Evolutionary conservation across 1,140 invertebrate genomes (phyloP).

Genomic region (Babylonia areolata): DNA sequence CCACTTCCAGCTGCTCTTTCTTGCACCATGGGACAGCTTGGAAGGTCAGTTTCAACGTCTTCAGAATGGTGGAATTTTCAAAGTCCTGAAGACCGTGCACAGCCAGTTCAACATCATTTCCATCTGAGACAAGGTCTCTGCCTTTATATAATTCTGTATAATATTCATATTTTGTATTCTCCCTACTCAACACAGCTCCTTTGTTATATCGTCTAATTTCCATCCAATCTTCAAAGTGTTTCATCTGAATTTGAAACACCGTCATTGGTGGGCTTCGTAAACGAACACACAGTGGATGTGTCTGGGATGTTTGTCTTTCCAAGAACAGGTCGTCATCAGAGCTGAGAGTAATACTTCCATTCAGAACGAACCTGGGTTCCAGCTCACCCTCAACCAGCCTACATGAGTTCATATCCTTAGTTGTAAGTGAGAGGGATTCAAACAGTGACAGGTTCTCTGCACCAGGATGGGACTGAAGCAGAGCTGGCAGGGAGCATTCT

Average conservation of each 20-base stretch:
- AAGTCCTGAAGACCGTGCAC: background rate
- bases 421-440: too few relatives aligned
- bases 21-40: background rate
- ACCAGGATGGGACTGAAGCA: background rate
- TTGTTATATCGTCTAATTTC: too few relatives aligned
- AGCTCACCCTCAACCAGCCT: background rate
- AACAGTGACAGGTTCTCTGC: background rate
- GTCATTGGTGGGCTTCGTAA: background rate
- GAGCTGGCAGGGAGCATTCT: background rate
- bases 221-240: background rate
- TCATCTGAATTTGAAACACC: background rate
- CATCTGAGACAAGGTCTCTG: too few relatives aligned
- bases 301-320: background rate
- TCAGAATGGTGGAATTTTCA: background rate
- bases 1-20: background rate
- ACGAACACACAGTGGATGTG: background rate
- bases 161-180: too few relatives aligned
- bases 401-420: too few relatives aligned
- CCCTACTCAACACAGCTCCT: too few relatives aligned
- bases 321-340: background rate
- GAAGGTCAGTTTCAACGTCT: background rate
- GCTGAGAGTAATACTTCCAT: background rate
- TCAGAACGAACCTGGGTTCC: background rate
- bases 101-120: background rate
- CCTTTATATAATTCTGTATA: too few relatives aligned